A percentile compares a stretch with the other conserved stretches of the same genome.
Conservation (phyloP, 2,113 vertebrate genomes). For the Dolichallabes microphthalmus region DNA sequence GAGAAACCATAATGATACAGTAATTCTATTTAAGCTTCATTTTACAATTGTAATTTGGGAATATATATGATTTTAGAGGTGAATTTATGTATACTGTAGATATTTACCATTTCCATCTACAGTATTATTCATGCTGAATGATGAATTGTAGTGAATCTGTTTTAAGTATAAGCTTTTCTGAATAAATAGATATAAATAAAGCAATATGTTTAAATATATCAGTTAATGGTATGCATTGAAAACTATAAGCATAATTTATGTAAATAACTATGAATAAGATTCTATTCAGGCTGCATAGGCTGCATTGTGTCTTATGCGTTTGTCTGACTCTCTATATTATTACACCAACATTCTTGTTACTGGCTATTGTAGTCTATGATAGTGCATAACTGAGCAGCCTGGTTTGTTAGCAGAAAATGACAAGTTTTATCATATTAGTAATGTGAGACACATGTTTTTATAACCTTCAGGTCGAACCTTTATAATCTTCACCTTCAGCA, state of each 20-base stretch:
- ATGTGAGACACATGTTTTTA: background rate
- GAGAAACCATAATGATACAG: background rate
- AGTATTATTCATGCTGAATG: background rate
- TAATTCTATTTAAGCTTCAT: background rate
- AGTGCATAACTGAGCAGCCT: background rate
- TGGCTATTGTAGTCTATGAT: background rate
- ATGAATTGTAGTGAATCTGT: background rate
- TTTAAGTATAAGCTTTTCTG: background rate
- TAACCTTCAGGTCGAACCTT: too few relatives aligned
- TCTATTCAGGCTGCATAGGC: background rate
- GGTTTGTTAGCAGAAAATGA: background rate
- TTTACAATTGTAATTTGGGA: background rate
- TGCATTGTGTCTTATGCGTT: background rate
- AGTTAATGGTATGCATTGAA: background rate
- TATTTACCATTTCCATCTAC: background rate
- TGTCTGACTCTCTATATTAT: background rate
- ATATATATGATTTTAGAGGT: background rate
- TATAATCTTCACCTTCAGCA: background rate
- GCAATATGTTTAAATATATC: background rate
- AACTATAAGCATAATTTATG: background rate
- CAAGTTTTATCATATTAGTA: background rate
- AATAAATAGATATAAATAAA: background rate
- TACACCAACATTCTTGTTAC: background rate
- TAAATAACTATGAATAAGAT: background rate
- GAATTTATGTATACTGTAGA: background rate